Conservation (phyloP, 37 sponge, comb jelly and placozoan species). For the Ephydatia muelleri region DNA sequence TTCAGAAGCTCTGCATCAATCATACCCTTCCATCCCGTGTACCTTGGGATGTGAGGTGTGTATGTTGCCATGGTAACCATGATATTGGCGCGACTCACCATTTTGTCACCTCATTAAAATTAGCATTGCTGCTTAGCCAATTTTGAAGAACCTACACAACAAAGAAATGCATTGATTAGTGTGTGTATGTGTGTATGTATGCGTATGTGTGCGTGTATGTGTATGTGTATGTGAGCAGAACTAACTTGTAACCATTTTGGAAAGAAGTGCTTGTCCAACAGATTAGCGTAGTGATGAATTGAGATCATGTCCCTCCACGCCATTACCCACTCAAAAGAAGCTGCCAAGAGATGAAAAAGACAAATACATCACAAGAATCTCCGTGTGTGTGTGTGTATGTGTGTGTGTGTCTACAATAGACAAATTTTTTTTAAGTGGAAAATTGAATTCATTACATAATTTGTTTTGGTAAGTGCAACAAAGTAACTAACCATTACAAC, state of each 20-base stretch:
- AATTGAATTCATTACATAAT: background rate
- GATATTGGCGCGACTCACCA: conserved; percentile 70
- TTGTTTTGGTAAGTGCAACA: too few relatives aligned
- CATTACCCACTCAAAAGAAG: conserved; percentile 88
- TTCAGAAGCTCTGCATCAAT: conserved; percentile 68
- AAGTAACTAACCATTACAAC: too few relatives aligned
- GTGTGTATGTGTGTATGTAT: background rate
- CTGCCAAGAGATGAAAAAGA: conserved; percentile 13
- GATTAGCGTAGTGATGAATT: conserved; percentile 68
- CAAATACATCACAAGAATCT: background rate
- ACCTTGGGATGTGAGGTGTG: conserved; percentile 44
- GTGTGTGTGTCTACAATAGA: conserved; percentile 19
- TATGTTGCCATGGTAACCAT: background rate
- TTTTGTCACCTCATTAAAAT: conserved; percentile 90
- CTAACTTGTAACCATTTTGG: conserved; percentile 92
- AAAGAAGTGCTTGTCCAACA: conserved; percentile 93
- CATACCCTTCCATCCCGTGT: conserved; percentile 92
- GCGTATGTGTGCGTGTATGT: background rate
- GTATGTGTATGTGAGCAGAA: conserved; percentile 31
- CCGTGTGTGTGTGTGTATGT: conserved; percentile 43
- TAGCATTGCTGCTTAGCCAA: conserved; percentile 79
- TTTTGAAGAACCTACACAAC: conserved; percentile 46
- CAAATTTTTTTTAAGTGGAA: background rate
- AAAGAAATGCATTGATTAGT: background rate
- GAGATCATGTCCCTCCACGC: conserved; percentile 92